Conservation (phyloP, 2,113 vertebrate species). For the Leptobrachium ailaonicum region DNA sequence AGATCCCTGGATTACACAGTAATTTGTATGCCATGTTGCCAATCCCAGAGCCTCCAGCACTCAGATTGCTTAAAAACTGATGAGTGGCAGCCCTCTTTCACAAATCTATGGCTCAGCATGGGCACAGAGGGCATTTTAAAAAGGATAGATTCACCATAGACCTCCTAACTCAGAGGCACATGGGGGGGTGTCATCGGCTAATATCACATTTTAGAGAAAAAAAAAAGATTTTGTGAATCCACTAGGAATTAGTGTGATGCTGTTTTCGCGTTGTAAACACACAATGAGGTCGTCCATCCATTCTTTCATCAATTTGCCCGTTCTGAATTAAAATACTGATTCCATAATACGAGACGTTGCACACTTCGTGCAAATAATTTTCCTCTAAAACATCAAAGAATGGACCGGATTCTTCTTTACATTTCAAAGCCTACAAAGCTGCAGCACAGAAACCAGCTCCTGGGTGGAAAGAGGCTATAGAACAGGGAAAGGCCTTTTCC, state of each 20-base stretch:
- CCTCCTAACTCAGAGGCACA: no score
- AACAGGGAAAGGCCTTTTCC: background rate
- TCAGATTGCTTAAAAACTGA: no score
- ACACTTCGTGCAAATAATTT: background rate
- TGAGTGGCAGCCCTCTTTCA: no score
- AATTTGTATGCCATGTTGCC: no score
- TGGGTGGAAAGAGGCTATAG: background rate
- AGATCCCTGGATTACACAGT: no score
- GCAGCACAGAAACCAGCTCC: background rate
- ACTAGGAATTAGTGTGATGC: background rate
- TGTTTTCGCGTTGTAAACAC: background rate
- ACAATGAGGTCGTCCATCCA: background rate
- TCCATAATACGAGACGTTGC: slow-evolving; percentile 4
- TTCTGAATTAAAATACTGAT: slow-evolving; percentile 35
- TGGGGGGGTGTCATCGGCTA: no score
- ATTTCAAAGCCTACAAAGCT: background rate
- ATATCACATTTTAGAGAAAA: no score
- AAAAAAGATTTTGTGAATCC: no score
- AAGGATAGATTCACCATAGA: no score
- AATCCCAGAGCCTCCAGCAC: no score
- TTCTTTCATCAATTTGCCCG: background rate
- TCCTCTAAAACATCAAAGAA: background rate
- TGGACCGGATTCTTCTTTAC: background rate
- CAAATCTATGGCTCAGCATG: no score
- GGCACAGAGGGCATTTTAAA: no score